phyloP scores from a whole-genome alignment of 2,113 vertebrate species.

The Protomyctophum bolini region DNA sequence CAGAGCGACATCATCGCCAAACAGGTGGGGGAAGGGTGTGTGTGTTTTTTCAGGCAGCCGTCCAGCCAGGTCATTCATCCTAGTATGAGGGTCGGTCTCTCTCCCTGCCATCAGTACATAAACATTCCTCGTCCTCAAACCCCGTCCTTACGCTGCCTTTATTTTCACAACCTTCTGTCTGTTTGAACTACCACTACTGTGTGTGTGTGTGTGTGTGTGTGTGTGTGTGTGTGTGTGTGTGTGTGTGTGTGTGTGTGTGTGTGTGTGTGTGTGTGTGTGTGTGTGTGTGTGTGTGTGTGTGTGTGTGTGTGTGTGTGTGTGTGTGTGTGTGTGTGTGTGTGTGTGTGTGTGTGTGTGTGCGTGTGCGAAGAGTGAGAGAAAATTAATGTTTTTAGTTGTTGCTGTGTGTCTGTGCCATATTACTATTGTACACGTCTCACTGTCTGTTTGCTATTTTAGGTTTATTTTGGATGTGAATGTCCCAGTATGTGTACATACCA shows the following conservation, averaged over 20 bases:
- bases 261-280: conserved; percentile 10
- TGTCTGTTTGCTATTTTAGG: no score
- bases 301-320: not conserved
- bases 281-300: not conserved
- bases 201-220: conserved; percentile 15
- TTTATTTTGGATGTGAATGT: no score
- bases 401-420: not conserved
- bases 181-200: not conserved
- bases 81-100: not conserved
- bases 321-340: not conserved
- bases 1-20: conserved; percentile 96
- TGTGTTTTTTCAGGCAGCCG: conserved; percentile 1
- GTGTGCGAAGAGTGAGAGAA: no score
- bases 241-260: conserved; percentile 3
- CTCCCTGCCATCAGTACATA: conserved; percentile 23
- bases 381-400: not conserved
- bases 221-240: conserved; percentile 13
- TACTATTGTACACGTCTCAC: no score
- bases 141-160: conserved; percentile 17
- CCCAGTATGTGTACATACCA: no score
- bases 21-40: conserved; percentile 79
- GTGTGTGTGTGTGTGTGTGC: no score
- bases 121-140: conserved; percentile 18
- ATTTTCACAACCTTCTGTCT: conserved; percentile 39
- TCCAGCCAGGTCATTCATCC: conserved; percentile 21